Conservation (phyloP, 1,140 invertebrate genomes). For the Drosophila prosaltans region DNA sequence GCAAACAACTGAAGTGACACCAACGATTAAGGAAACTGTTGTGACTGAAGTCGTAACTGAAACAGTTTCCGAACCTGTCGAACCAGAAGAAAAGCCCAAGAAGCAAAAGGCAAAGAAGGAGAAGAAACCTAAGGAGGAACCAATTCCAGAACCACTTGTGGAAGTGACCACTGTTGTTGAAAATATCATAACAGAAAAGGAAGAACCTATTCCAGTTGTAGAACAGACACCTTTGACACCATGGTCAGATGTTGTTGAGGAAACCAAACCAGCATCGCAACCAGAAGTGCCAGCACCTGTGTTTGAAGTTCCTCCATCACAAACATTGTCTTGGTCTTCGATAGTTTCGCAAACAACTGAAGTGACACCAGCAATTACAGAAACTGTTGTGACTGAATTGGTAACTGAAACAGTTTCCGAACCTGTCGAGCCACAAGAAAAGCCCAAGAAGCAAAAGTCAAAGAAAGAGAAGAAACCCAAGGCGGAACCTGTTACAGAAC, state of each 20-base stretch:
- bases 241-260: constrained; percentile 1
- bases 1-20: not conserved
- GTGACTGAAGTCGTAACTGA: constrained; percentile 12
- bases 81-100: constrained; percentile 32
- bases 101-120: constrained; percentile 46
- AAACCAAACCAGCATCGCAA: not conserved
- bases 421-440: constrained; percentile 18
- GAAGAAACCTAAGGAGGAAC: constrained; percentile 25
- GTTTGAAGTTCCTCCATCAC: not conserved
- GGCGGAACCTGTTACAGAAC: too few species aligned
- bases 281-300: not conserved
- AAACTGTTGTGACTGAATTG: not conserved
- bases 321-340: not conserved
- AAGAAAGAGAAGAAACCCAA: constrained; percentile 24
- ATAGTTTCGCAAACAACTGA: not conserved
- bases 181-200: not conserved
- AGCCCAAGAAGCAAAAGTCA: constrained; percentile 31
- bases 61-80: not conserved
- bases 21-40: not conserved
- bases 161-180: constrained; percentile 11
- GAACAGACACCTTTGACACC: constrained; percentile 5
- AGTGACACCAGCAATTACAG: not conserved
- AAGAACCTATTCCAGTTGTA: not conserved
- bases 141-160: not conserved
- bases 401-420: not conserved